These are phyloP conservation scores for Polymixis flavicincta DNA, from an alignment of 2,888 invertebrate genomes.

Conservation along the genomic window DNA sequence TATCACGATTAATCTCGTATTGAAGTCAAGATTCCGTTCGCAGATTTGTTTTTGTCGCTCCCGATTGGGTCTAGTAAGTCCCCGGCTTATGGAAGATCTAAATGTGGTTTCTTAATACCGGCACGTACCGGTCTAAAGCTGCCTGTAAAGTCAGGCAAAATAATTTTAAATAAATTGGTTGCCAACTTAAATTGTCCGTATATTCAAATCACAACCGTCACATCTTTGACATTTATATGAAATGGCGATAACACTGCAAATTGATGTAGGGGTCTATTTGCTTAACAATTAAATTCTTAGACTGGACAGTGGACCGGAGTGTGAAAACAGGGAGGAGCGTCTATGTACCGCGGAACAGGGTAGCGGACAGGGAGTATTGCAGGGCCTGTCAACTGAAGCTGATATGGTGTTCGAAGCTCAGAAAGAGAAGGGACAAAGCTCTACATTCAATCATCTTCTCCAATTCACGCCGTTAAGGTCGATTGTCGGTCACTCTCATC, in stretches of 20 bases:
- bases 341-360: not conserved
- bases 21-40: constrained; percentile 5
- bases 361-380: too few relatives aligned
- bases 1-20: constrained; percentile 29
- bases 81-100: constrained; percentile 23
- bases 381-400: not conserved
- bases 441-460: not conserved
- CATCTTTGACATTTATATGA: too few relatives aligned
- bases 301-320: too few relatives aligned
- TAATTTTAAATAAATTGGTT: too few relatives aligned
- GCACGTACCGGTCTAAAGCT: too few relatives aligned
- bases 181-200: too few relatives aligned
- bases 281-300: too few relatives aligned
- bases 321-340: not conserved
- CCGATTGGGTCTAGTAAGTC: constrained; percentile 14
- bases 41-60: constrained; percentile 41
- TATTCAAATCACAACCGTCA: too few relatives aligned
- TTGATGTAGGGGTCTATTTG: too few relatives aligned
- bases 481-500: not conserved
- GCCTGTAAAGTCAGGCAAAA: not conserved
- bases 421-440: not conserved
- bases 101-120: constrained; percentile 4
- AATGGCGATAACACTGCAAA: too few relatives aligned
- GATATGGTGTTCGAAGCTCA: not conserved
- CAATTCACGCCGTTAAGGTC: not conserved